Percentiles rank a stretch among this genome's conserved stretches.
Evolutionary conservation across 2,888 invertebrate species (phyloP).

Genomic region (Sphinx pinastri): DNA sequence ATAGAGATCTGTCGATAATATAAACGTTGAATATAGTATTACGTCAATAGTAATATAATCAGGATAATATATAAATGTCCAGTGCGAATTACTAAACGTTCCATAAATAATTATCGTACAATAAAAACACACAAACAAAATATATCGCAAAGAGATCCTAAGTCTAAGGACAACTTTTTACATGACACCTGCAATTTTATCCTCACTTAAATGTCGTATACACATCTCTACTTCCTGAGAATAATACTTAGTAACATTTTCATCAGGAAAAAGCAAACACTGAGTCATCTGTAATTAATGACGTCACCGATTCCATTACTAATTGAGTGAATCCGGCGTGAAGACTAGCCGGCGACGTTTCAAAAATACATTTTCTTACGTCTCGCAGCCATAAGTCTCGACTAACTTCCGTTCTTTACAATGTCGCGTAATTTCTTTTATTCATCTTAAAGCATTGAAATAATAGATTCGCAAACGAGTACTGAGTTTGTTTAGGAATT

Average conservation of each 20-base stretch:
- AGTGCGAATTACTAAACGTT: too few species aligned
- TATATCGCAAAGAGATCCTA: too few species aligned
- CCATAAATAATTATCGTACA: too few species aligned
- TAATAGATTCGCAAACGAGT: constrained; percentile 8
- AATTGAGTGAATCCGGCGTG: constrained; percentile 69
- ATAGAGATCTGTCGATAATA: too few species aligned
- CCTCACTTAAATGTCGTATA: too few species aligned
- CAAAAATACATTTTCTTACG: constrained; percentile 75
- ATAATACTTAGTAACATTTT: constrained; percentile 6
- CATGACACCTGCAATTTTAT: too few species aligned
- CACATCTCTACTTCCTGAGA: neutral
- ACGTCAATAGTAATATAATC: too few species aligned
- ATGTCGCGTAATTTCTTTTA: constrained; percentile 26
- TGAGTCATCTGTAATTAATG: constrained; percentile 49
- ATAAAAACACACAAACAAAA: too few species aligned
- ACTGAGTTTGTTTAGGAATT: neutral
- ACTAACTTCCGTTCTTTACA: constrained; percentile 29
- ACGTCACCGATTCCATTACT: constrained; percentile 59
- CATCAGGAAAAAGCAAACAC: constrained; percentile 19
- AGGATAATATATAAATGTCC: too few species aligned
- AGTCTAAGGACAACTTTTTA: too few species aligned
- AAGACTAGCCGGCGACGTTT: constrained; percentile 73
- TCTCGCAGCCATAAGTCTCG: constrained; percentile 46
- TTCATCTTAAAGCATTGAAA: neutral
- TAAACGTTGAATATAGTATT: too few species aligned